phyloP scores from a whole-genome alignment of 1,140 invertebrate species.

The Pectinophora gossypiella region DNA sequence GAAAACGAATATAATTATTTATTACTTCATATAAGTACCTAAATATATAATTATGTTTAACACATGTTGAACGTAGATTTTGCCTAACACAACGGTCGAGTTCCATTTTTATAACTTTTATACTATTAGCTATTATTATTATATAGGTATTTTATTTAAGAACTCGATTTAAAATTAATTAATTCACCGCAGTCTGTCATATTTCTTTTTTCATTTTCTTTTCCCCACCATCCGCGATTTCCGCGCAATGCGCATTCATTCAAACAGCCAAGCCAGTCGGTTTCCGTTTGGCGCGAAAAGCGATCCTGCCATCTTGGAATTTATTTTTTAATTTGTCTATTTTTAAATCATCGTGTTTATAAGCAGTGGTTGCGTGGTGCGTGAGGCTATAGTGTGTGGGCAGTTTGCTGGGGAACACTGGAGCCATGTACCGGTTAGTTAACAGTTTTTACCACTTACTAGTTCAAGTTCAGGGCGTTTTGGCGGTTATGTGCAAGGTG shows the following conservation, averaged over 20 bases:
- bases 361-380: slow-evolving; percentile 31
- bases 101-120: no score
- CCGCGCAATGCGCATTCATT: slow-evolving; percentile 8
- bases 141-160: no score
- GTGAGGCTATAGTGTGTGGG: slow-evolving; percentile 17
- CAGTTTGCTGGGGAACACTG: slow-evolving; percentile 1
- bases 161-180: no score
- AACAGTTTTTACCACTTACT: background rate
- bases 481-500: no score
- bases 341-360: slow-evolving; percentile 34
- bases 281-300: slow-evolving; percentile 38
- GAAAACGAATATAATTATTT: no score
- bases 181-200: background rate
- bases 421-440: slow-evolving; percentile 52
- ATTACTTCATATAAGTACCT: no score
- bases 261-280: slow-evolving; percentile 17
- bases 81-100: no score
- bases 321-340: slow-evolving; percentile 16
- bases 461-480: slow-evolving; percentile 3
- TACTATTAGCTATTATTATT: no score
- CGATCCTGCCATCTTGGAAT: slow-evolving; percentile 13
- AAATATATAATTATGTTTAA: no score
- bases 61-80: no score
- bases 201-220: background rate
- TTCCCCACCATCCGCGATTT: slow-evolving; percentile 17